phyloP scores from a whole-genome alignment of 2,113 vertebrate genomes.

The Chloropsis cyanopogon region DNA sequence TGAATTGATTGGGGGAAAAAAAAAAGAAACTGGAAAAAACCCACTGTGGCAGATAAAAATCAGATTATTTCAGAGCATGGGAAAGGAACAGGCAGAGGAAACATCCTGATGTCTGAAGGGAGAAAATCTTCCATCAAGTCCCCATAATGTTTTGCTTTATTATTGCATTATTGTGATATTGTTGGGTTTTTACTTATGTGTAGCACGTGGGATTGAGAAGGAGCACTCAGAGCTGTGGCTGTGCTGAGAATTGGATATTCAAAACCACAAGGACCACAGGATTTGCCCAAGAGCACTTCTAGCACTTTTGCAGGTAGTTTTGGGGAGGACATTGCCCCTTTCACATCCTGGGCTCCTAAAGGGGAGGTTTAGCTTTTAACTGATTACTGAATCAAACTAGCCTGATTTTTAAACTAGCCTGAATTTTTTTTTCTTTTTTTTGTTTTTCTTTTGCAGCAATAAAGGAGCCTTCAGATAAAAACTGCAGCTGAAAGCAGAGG shows the following conservation, averaged over 20 bases:
- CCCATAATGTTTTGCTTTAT: not conserved
- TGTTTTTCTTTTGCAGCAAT: not conserved
- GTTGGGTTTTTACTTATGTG: not conserved
- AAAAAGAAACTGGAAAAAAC: not conserved
- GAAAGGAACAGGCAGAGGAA: constrained; percentile 1
- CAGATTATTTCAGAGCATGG: not conserved
- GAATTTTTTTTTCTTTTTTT: not conserved
- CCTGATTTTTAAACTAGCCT: not conserved
- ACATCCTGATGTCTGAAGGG: not conserved
- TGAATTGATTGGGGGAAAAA: not conserved
- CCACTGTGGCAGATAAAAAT: not conserved
- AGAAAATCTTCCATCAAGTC: not conserved
- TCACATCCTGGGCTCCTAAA: not conserved
- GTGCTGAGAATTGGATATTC: not conserved
- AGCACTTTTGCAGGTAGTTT: not conserved
- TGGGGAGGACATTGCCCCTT: not conserved
- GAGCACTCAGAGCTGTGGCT: not conserved
- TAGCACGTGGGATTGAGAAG: not conserved
- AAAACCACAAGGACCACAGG: not conserved
- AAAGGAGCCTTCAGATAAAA: not conserved
- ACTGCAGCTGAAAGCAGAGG: not conserved
- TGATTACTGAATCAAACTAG: not conserved
- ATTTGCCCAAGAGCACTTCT: not conserved
- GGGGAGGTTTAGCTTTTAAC: not conserved
- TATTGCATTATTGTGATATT: not conserved